Evolutionary conservation across 2,888 invertebrate species (phyloP).

Genomic region (Seladonia tumulorum): DNA sequence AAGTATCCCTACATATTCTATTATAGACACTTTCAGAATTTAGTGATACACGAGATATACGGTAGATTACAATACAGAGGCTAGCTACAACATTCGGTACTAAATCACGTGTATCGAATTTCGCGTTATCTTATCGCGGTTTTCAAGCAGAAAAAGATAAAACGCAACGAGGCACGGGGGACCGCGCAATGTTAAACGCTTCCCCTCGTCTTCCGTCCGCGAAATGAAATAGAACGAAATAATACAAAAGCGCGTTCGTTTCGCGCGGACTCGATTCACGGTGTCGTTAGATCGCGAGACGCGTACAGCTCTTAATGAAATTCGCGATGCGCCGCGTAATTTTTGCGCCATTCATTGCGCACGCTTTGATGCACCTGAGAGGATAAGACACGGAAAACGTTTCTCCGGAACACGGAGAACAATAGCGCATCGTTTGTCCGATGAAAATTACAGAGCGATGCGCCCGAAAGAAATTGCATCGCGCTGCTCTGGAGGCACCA

Average conservation of each 20-base stretch:
- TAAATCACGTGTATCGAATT: not conserved
- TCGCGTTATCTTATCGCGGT: not conserved
- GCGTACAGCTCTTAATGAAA: conserved; percentile 38
- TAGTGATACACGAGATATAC: not conserved
- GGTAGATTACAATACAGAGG: not conserved
- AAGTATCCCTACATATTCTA: not conserved
- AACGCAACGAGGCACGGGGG: not conserved
- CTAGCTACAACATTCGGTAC: not conserved
- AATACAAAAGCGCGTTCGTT: conserved; percentile 3
- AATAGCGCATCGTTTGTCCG: conserved; percentile 55
- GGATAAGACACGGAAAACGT: conserved; percentile 52
- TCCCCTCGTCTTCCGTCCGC: not conserved
- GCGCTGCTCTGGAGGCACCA: conserved; percentile 33
- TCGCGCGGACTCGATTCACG: conserved; percentile 8
- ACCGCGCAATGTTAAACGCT: not conserved
- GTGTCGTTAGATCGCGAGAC: not conserved
- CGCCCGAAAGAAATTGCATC: conserved; percentile 51
- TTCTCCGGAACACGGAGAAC: conserved; percentile 28
- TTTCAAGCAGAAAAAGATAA: not conserved
- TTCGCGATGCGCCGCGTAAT: conserved; percentile 42
- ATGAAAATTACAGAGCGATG: conserved; percentile 58
- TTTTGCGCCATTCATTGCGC: conserved; percentile 50
- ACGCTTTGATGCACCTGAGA: conserved; percentile 47
- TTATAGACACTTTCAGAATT: not conserved
- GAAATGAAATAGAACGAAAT: not conserved